phyloP scores from a whole-genome alignment of 2,113 vertebrate genomes.

The Sapajus apella region DNA sequence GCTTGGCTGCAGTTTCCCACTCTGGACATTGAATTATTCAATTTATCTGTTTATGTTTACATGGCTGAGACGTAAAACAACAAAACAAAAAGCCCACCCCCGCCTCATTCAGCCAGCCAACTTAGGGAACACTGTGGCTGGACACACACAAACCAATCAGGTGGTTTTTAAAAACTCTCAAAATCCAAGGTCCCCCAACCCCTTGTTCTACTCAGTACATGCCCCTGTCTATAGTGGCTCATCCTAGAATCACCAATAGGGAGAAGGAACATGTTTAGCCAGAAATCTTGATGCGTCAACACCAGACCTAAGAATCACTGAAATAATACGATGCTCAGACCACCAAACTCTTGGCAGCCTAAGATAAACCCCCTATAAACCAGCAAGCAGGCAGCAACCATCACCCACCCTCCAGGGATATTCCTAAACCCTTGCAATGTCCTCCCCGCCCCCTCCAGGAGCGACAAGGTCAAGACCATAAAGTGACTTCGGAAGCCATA shows the following conservation, averaged over 20 bases:
- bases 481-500: neutral
- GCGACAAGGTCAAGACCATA: neutral
- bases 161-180: neutral
- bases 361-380: rapidly evolving
- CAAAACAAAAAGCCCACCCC: neutral
- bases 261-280: neutral
- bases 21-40: neutral
- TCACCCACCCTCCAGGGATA: rapidly evolving
- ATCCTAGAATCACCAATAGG: rapidly evolving
- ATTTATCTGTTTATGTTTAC: neutral
- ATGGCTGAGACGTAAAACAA: neutral
- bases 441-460: rapidly evolving
- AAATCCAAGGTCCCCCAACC: neutral
- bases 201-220: too few relatives aligned
- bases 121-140: neutral
- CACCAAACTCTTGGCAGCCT: neutral
- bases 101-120: neutral
- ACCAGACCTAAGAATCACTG: neutral
- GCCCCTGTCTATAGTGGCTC: too few relatives aligned
- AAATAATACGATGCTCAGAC: neutral
- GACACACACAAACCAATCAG: rapidly evolving
- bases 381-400: rapidly evolving
- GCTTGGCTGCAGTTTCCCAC: neutral
- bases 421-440: neutral
- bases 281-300: neutral